Conservation (phyloP, 1,140 invertebrate species). For the Rhysida immarginata region DNA sequence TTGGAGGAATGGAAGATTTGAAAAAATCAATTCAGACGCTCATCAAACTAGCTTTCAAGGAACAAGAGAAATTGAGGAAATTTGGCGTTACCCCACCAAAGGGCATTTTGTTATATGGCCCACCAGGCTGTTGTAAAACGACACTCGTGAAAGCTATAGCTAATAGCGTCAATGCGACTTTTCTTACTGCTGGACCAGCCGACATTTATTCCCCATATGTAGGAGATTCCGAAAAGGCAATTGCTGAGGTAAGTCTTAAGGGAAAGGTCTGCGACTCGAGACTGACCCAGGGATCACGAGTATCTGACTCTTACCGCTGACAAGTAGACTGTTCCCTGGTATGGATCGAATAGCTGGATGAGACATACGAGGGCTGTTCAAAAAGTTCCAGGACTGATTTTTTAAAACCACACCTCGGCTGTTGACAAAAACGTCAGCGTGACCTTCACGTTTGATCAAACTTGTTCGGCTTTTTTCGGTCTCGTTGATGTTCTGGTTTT, state of each 20-base stretch:
- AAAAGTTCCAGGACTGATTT: too few species aligned
- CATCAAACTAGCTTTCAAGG: conserved; percentile 33
- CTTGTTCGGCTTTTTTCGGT: too few species aligned
- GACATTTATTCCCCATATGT: conserved; percentile 50
- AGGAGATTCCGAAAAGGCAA: conserved; percentile 44
- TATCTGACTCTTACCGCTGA: too few species aligned
- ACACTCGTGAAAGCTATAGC: conserved; percentile 49
- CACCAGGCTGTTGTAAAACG: conserved; percentile 61
- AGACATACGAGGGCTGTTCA: too few species aligned
- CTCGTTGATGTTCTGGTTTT: too few species aligned
- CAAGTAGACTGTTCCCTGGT: too few species aligned
- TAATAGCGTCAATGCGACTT: conserved; percentile 40
- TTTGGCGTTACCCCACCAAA: conserved; percentile 29
- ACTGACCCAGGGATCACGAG: too few species aligned
- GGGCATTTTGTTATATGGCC: conserved; percentile 54
- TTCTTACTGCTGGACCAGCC: conserved; percentile 44
- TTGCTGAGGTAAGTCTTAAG: conserved; percentile 31
- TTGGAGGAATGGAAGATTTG: conserved; percentile 90
- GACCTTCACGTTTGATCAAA: too few species aligned
- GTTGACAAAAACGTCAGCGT: too few species aligned
- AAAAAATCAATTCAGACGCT: conserved; percentile 35
- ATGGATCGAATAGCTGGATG: too few species aligned
- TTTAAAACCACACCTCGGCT: too few species aligned
- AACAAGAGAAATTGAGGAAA: conserved; percentile 30
- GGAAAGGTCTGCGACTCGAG: too few species aligned